Conservation (phyloP, 1,140 invertebrate genomes). For the Leptonema lineaticorne region DNA sequence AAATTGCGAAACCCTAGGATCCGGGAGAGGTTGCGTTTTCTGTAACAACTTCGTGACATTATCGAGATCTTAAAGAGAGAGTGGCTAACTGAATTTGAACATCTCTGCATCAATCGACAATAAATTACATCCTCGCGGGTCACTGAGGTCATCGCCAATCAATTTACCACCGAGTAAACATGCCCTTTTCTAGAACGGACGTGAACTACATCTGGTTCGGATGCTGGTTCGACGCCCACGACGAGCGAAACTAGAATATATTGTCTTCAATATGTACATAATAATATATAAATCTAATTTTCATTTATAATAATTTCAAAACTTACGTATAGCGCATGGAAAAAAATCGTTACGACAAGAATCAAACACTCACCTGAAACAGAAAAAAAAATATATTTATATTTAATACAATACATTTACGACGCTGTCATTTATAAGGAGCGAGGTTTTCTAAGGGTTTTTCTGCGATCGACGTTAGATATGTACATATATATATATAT, state of each 20-base stretch:
- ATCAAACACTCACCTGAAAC: constrained; percentile 24
- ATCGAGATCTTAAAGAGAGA: too few relatives aligned
- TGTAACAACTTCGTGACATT: constrained; percentile 20
- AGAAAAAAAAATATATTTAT: not conserved
- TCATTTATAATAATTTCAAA: too few relatives aligned
- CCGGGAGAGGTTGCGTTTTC: not conserved
- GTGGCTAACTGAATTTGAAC: constrained; percentile 9
- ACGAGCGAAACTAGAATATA: not conserved
- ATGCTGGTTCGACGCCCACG: not conserved
- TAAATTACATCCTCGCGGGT: constrained; percentile 19
- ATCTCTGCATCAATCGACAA: not conserved
- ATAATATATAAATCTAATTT: not conserved
- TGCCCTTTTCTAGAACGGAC: not conserved
- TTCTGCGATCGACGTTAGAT: not conserved
- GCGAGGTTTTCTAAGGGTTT: too few relatives aligned
- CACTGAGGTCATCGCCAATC: not conserved
- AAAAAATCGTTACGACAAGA: too few relatives aligned
- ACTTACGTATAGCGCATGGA: not conserved
- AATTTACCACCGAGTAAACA: not conserved
- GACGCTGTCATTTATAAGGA: too few relatives aligned
- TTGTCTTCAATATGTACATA: not conserved
- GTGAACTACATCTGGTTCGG: not conserved
- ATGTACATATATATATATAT: not conserved
- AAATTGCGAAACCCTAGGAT: constrained; percentile 2
- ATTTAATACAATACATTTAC: not conserved